Base-by-base conservation (phyloP, 2,113 vertebrate species). In the Esox niger region DNA sequence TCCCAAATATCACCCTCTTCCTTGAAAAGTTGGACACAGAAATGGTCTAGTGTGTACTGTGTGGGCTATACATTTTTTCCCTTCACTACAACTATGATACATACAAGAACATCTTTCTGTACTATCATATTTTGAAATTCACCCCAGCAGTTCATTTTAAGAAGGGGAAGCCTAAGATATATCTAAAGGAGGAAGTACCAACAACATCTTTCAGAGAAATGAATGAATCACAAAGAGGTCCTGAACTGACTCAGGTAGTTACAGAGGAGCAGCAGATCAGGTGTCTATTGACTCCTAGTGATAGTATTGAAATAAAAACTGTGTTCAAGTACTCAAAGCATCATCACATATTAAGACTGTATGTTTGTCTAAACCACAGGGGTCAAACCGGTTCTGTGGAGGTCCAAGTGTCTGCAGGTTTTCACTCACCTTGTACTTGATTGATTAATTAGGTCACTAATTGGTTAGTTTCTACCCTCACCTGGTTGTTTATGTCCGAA, bases 201-300 rank as follows among this genome's bases (percentile, higher is more conserved):
- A n/a, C 54, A 21, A 35, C 63, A 56, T 59, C 67, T 49, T 78
- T 65, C 46, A 90, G 88, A 71, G 75, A 67, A 66, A 77, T 82
- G 21, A 75, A 66, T 29, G 76, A 76, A 32, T 60, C 79, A 4
- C 67, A 60, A 25, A 31, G 43, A 17, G 71, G 59, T 29, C 31
- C 17, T 9, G 70, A 81, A 77, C 79, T 62, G 33, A 43, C 10
- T 32, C 57, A 75, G 65, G 72, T 72, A 69, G 52, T 6, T 62
- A 23, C 57, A 29, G 13, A 29, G 31, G 2, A 52, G 23, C 7
- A 20, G 11, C 17, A 33, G 15, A 8, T 23, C 1, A 21, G 38
- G 1, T 11, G 21, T 57, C 32, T 68, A 31, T 5, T 65, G 55
- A 70, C 75, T 30, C 57, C 75, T 31, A 66, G 73, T 79, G 79